Evolutionary conservation across 2,888 invertebrate species (phyloP).

Genomic region (Yponomeuta malinellus): DNA sequence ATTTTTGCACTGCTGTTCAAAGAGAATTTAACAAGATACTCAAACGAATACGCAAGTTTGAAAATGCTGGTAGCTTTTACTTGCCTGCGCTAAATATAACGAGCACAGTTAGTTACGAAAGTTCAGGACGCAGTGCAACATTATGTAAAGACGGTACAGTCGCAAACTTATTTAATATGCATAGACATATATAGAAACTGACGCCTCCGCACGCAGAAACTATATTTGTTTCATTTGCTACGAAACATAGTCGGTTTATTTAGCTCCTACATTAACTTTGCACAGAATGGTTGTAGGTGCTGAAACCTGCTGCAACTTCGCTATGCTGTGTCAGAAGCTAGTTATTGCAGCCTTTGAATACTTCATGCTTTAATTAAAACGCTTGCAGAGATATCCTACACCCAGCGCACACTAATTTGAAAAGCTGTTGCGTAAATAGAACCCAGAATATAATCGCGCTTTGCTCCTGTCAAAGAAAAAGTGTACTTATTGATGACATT

Average conservation of each 20-base stretch:
- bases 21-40: not conserved
- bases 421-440: not conserved
- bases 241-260: too few relatives aligned
- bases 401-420: conserved; percentile 14
- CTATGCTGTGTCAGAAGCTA: conserved; percentile 24
- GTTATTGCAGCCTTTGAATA: conserved; percentile 56
- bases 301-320: conserved; percentile 1
- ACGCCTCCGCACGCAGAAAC: not conserved
- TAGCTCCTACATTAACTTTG: too few relatives aligned
- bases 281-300: too few relatives aligned
- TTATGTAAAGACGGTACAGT: not conserved
- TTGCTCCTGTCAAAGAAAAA: not conserved
- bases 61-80: not conserved
- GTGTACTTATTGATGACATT: too few relatives aligned
- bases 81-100: not conserved
- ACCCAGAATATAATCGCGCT: not conserved
- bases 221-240: too few relatives aligned
- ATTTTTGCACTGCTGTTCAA: not conserved
- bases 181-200: not conserved
- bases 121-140: not conserved
- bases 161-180: not conserved
- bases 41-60: not conserved
- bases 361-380: conserved; percentile 61
- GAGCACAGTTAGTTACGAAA: not conserved
- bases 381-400: conserved; percentile 37